Evolutionary conservation across 2,797 vertebrate genomes (phyloP), one percentile per base, ranked within the genome.

Genomic region (Geotrypetes seraphini): DNA sequence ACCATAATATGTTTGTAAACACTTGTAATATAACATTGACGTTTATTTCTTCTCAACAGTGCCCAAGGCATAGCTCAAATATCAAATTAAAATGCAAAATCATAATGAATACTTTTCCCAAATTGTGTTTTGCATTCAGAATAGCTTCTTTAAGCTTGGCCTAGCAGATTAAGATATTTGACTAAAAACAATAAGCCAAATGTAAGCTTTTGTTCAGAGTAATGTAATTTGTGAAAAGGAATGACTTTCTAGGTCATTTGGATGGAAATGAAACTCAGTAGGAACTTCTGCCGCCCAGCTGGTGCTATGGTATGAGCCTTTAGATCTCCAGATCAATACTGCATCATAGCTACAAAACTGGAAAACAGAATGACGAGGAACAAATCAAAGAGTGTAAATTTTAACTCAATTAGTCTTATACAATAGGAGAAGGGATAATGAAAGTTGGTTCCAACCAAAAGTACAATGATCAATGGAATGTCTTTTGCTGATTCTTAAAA

Each of bases 301-400:
- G 57, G 50, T 55, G 57, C 48, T 30, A 31, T 51, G 31, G 40
- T 62, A 57, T 33, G 44, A 55, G 47, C 60, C 60, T 60, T 66
- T 61, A 60, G 66, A 63, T 64, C 66, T 62, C 47, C 32, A 38
- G 60, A 66, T 74, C 66, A 47, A 72, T 70, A 61, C 42, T 4
- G 17, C 58, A 56, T 70, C 66, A 53, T 39, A 48, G 61, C 59
- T 45, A 61, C 52, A 60, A 47, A 66, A 59, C 28, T 19, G 45
- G 33, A 22, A 47, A 20, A 14, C 28, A 19, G 10, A 16, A 31
- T 36, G 41, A 52, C 16, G 39, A 49, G 36, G 40, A 45, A 27
- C 53, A 24, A 47, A 45, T 26, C 19, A 29, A 47, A 42, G 49
- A 43, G 53, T 40, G 53, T 66, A 63, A 54, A 70, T 70, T 68